phyloP scores from a whole-genome alignment of 2,113 vertebrate species.

The Cyrtonyx montezumae region DNA sequence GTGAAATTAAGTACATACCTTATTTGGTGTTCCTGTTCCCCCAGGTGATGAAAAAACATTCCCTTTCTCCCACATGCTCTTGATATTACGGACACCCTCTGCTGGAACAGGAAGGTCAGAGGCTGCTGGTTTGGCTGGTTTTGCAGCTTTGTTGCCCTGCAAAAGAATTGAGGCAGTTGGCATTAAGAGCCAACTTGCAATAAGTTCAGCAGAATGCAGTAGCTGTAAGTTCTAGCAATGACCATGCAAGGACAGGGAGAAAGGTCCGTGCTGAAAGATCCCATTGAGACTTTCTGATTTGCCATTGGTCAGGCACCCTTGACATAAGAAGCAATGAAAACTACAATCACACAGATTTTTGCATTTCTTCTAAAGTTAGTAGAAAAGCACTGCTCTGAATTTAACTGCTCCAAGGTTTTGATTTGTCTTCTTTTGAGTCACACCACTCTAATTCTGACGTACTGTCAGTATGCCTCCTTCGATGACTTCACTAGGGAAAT shows the following conservation, averaged over 20 bases:
- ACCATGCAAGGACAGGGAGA: not conserved
- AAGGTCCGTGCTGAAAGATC: not conserved
- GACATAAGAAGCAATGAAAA: not conserved
- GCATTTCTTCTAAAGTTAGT: not conserved
- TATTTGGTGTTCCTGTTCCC: conserved; percentile 83
- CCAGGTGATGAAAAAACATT: conserved; percentile 87
- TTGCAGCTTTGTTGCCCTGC: conserved; percentile 87
- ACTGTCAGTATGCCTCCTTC: not conserved
- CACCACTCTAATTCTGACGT: not conserved
- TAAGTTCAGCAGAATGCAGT: not conserved
- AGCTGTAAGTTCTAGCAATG: not conserved
- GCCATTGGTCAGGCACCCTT: not conserved
- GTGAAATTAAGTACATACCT: conserved; percentile 78
- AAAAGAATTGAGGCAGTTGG: not conserved
- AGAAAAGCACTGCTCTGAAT: not conserved
- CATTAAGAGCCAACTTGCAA: not conserved
- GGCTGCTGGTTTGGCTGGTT: conserved; percentile 82
- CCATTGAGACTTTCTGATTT: not conserved
- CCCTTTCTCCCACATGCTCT: conserved; percentile 99
- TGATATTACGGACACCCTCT: conserved; percentile 93
- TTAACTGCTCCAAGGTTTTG: not conserved
- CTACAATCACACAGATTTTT: not conserved
- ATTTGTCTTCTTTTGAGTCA: not conserved
- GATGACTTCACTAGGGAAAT: not conserved
- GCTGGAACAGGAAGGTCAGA: conserved; percentile 89